A percentile compares a stretch with the other conserved stretches of the same genome.
phyloP scores from a whole-genome alignment of 1,140 invertebrate genomes.

The Octopus sinensis region DNA sequence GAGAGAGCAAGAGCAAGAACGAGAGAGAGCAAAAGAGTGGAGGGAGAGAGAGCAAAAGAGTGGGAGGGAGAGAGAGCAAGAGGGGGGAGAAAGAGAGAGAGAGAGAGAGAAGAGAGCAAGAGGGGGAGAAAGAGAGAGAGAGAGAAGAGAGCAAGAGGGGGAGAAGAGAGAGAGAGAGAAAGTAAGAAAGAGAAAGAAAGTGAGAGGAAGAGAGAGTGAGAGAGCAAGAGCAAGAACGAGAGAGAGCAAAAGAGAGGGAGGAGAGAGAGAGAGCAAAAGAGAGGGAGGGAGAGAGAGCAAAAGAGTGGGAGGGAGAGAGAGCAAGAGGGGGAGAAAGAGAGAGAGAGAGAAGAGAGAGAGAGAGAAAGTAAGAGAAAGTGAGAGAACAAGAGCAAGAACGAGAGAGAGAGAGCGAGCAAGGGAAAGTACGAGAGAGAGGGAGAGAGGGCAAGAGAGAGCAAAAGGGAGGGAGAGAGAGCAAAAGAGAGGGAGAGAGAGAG shows the following conservation, averaged over 20 bases:
- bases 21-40: constrained; percentile 13
- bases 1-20: constrained; percentile 13
- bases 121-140: constrained; percentile 8
- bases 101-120: neutral
- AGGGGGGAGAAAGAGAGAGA: neutral
- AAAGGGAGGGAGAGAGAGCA: neutral
- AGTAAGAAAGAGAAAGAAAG: constrained; percentile 14
- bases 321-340: neutral
- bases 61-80: neutral
- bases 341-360: constrained; percentile 1
- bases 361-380: neutral
- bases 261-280: constrained; percentile 1
- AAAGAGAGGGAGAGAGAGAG: constrained; percentile 11
- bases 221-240: constrained; percentile 17
- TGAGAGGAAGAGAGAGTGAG: constrained; percentile 11
- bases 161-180: constrained; percentile 12
- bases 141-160: constrained; percentile 16
- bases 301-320: neutral
- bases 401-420: neutral
- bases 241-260: constrained; percentile 14
- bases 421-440: neutral
- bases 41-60: neutral
- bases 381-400: neutral
- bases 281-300: neutral
- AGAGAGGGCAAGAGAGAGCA: constrained; percentile 9